Evolutionary conservation across 2,113 vertebrate species (phyloP).

Genomic region (Choloepus hoffmanni): DNA sequence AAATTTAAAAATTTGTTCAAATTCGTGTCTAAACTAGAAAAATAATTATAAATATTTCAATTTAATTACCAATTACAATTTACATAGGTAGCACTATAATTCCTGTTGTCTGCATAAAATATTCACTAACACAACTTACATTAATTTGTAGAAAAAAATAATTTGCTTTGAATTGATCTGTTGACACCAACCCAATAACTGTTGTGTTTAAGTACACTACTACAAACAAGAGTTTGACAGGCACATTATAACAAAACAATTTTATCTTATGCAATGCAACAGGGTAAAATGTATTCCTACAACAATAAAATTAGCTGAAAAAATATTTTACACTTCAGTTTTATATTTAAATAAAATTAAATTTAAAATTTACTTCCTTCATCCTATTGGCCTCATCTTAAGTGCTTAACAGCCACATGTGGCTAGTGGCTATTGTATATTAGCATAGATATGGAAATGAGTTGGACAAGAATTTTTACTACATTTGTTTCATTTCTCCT

Average conservation of each 20-base stretch:
- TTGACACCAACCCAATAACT: background rate
- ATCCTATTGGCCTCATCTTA: background rate
- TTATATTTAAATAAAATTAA: constrained; percentile 32
- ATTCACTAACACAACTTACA: background rate
- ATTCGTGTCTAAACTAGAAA: constrained; percentile 57
- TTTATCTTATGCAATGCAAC: background rate
- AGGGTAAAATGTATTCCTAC: background rate
- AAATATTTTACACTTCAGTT: background rate
- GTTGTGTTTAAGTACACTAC: background rate
- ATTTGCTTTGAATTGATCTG: constrained; percentile 13
- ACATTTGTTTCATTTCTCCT: constrained; percentile 46
- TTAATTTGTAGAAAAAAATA: background rate
- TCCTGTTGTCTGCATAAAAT: constrained; percentile 34
- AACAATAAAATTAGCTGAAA: background rate
- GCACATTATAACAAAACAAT: background rate
- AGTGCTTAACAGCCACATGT: background rate
- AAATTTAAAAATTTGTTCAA: constrained; percentile 46
- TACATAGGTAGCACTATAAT: background rate
- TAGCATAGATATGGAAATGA: background rate
- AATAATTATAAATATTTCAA: constrained; percentile 28
- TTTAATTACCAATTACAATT: background rate
- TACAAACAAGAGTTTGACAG: constrained; percentile 6
- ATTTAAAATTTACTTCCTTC: background rate
- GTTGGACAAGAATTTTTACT: background rate
- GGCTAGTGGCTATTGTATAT: background rate